phyloP scores from a whole-genome alignment of 2,888 invertebrate genomes.

The Tromatobia lineatoria region DNA sequence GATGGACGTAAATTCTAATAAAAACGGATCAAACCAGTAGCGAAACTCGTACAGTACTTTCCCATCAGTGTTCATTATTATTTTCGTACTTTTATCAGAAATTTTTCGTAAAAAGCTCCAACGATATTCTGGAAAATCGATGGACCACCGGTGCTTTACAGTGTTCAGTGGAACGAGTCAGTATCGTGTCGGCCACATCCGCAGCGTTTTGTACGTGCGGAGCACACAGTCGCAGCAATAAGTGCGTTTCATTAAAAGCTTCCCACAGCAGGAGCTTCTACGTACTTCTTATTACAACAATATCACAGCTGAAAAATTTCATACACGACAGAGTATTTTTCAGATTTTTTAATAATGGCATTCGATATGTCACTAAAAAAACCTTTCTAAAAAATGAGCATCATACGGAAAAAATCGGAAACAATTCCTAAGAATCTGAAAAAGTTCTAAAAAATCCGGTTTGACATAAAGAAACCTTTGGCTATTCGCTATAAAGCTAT shows the following conservation, averaged over 20 bases:
- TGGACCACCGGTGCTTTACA: constrained; percentile 49
- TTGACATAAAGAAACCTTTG: too few relatives aligned
- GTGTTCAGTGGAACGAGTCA: constrained; percentile 63
- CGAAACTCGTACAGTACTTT: constrained; percentile 1
- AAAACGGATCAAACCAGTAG: constrained; percentile 15
- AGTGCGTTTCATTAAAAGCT: constrained; percentile 74
- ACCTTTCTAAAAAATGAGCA: too few relatives aligned
- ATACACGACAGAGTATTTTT: too few relatives aligned
- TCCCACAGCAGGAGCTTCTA: constrained; percentile 54
- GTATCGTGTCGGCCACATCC: constrained; percentile 58
- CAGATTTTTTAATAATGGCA: too few relatives aligned
- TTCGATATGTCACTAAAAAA: too few relatives aligned
- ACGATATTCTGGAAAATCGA: constrained; percentile 59
- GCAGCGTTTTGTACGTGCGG: constrained; percentile 51
- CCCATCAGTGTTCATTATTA: constrained; percentile 8
- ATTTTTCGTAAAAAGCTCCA: constrained; percentile 22
- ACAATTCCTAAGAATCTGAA: too few relatives aligned
- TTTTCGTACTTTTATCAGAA: constrained; percentile 15
- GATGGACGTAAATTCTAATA: constrained; percentile 1
- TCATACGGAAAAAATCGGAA: too few relatives aligned
- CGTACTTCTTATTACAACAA: constrained; percentile 72
- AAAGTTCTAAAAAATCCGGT: too few relatives aligned
- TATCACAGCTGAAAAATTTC: constrained; percentile 68
- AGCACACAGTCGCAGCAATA: constrained; percentile 51
- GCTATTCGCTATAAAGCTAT: too few relatives aligned